Percentiles rank a stretch among this genome's conserved stretches.
phyloP scores from a whole-genome alignment of 2,888 invertebrate species.

The Dynastes grantii region DNA sequence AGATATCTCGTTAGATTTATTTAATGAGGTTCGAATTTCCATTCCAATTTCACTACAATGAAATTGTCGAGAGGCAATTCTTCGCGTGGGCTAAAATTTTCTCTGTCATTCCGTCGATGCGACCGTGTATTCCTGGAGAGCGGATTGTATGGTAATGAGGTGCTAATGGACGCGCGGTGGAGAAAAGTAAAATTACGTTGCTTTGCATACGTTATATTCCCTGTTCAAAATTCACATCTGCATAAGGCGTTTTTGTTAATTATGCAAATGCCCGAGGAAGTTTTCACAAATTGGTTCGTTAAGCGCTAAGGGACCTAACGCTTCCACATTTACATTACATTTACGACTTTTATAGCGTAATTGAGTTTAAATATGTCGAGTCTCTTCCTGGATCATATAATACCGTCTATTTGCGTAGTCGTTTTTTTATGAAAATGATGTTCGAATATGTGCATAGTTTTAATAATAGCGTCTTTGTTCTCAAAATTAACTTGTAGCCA shows the following conservation, averaged over 20 bases:
- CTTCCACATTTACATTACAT: background rate
- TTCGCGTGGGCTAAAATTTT: conserved; percentile 6
- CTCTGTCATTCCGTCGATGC: background rate
- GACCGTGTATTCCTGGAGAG: background rate
- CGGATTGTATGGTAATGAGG: conserved; percentile 29
- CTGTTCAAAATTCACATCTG: conserved; percentile 25
- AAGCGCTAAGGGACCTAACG: background rate
- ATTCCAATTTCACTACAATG: conserved; percentile 5
- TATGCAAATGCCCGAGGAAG: conserved; percentile 26
- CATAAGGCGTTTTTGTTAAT: conserved; percentile 32
- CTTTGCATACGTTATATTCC: background rate
- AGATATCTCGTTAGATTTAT: no score
- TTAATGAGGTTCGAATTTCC: no score
- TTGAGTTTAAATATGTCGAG: background rate
- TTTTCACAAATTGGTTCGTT: conserved; percentile 32
- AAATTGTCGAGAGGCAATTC: conserved; percentile 3
- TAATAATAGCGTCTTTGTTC: no score
- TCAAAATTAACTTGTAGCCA: no score
- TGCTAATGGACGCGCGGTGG: conserved; percentile 9
- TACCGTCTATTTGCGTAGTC: background rate
- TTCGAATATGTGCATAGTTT: no score
- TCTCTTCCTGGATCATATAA: background rate
- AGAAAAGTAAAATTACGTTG: background rate
- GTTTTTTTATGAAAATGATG: no score
- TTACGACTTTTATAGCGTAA: background rate